phyloP scores from a whole-genome alignment of 2,797 vertebrate genomes.

The Diceros bicornis region DNA sequence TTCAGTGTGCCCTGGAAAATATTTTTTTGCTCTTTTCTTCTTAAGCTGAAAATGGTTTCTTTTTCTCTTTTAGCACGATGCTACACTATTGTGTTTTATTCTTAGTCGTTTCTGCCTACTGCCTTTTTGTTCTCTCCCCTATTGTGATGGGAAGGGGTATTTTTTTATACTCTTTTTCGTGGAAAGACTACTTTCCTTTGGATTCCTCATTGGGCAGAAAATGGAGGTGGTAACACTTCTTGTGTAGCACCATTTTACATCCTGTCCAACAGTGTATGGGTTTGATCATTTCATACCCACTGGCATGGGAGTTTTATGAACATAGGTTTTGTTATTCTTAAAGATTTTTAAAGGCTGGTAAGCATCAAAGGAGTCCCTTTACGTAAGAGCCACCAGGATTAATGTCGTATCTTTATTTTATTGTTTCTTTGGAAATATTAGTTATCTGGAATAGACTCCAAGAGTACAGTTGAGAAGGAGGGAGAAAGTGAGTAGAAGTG shows the following conservation, averaged over 20 bases:
- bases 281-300: not conserved
- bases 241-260: not conserved
- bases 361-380: not conserved
- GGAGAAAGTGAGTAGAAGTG: not conserved
- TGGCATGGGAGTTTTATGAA: not conserved
- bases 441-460: not conserved
- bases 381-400: not conserved
- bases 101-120: not conserved
- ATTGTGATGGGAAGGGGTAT: not conserved
- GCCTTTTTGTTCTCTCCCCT: not conserved
- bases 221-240: not conserved
- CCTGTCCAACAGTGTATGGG: not conserved
- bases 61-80: not conserved
- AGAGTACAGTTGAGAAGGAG: not conserved
- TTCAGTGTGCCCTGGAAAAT: not conserved
- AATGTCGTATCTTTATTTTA: not conserved
- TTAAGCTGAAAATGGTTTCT: constrained; percentile 21
- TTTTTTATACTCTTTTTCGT: not conserved
- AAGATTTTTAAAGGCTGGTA: not conserved
- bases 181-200: not conserved
- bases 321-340: not conserved
- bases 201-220: constrained; percentile 15
- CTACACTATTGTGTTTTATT: not conserved
- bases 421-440: not conserved
- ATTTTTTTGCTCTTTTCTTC: constrained; percentile 57